phyloP scores from a whole-genome alignment of 2,888 invertebrate species.

The Ceraclea dissimilis region DNA sequence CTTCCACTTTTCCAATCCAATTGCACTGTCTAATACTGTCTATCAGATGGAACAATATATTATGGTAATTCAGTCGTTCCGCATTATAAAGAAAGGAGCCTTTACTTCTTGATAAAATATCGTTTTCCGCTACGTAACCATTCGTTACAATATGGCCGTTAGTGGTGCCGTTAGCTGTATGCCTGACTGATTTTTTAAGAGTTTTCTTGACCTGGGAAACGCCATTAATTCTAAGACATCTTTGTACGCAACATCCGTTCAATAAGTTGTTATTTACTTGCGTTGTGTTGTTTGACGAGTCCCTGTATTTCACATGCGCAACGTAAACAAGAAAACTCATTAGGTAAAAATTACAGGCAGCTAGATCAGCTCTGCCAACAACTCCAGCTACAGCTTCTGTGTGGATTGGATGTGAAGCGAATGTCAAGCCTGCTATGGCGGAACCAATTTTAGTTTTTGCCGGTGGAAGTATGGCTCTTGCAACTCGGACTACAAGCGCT shows the following conservation, averaged over 20 bases:
- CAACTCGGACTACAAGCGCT: constrained; percentile 70
- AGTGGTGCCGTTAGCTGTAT: constrained; percentile 19
- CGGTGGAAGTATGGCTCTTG: constrained; percentile 60
- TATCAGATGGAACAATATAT: constrained; percentile 21
- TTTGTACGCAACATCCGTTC: constrained; percentile 22
- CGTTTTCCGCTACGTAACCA: constrained; percentile 19
- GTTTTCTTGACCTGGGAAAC: constrained; percentile 20
- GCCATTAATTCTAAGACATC: constrained; percentile 22
- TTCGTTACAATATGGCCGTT: constrained; percentile 24
- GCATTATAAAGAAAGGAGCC: constrained; percentile 16
- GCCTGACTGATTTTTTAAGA: constrained; percentile 18
- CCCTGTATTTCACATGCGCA: constrained; percentile 64
- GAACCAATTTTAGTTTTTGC: constrained; percentile 59
- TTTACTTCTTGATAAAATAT: constrained; percentile 19
- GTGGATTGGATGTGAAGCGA: constrained; percentile 93
- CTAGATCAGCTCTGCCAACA: constrained; percentile 91
- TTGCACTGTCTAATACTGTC: constrained; percentile 23
- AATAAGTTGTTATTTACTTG: constrained; percentile 14
- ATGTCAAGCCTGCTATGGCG: constrained; percentile 73
- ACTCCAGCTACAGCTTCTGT: constrained; percentile 94
- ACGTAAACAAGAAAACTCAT: constrained; percentile 80
- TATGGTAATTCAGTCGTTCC: constrained; percentile 20
- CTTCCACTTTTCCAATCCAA: constrained; percentile 24
- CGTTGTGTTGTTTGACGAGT: constrained; percentile 28
- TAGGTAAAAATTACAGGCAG: constrained; percentile 85